Evolutionary conservation across 2,113 vertebrate species (phyloP).

Genomic region (Hucho hucho): DNA sequence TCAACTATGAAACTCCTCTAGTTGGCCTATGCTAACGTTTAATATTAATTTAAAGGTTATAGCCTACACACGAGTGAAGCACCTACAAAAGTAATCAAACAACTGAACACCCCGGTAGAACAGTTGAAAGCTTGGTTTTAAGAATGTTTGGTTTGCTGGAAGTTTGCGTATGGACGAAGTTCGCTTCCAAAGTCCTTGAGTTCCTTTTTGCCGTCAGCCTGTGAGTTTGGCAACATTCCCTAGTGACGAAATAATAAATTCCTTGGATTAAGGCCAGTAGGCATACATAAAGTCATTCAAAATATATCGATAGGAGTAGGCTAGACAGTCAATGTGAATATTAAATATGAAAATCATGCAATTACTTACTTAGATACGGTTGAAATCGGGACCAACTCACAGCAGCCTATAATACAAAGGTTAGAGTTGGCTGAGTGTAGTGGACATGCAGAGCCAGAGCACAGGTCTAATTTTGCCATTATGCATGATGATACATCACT

Average conservation of each 20-base stretch:
- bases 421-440: too few species aligned
- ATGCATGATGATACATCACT: too few species aligned
- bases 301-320: not conserved
- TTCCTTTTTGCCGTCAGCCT: not conserved
- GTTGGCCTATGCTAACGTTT: not conserved
- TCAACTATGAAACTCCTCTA: not conserved
- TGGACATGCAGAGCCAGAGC: too few species aligned
- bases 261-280: constrained; percentile 5
- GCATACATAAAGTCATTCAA: not conserved
- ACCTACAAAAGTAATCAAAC: not conserved
- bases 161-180: not conserved
- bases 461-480: too few species aligned
- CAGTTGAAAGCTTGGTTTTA: not conserved
- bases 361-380: not conserved
- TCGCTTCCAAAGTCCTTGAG: constrained; percentile 9
- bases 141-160: not conserved
- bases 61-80: not conserved
- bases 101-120: not conserved
- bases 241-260: not conserved
- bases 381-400: too few species aligned
- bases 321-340: not conserved
- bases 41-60: not conserved
- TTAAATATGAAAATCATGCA: not conserved
- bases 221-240: not conserved
- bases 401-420: too few species aligned